A percentile compares a stretch with the other conserved stretches of the same genome.
phyloP scores from a whole-genome alignment of 2,888 invertebrate genomes.

The Erebia epiphron region DNA sequence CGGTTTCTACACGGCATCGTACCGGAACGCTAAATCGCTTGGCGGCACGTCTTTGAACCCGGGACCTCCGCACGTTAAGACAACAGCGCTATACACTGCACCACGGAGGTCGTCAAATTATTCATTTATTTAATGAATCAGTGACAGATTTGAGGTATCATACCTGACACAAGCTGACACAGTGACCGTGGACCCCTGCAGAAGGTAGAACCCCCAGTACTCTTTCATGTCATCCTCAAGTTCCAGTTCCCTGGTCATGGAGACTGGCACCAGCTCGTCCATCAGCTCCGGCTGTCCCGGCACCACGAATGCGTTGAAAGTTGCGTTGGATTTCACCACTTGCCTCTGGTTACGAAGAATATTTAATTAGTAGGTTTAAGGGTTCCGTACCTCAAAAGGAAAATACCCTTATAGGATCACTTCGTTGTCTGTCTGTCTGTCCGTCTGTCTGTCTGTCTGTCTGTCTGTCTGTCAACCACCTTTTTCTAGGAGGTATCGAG shows the following conservation, averaged over 20 bases:
- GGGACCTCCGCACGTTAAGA: no score
- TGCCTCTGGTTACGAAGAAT: conserved; percentile 79
- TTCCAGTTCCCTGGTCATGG: conserved; percentile 86
- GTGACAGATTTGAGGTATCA: background rate
- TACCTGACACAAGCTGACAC: conserved; percentile 90
- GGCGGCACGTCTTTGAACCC: no score
- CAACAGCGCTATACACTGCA: no score
- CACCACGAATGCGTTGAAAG: conserved; percentile 89
- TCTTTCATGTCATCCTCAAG: conserved; percentile 92
- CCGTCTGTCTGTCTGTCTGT: no score
- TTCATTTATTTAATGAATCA: no score
- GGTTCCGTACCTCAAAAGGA: background rate
- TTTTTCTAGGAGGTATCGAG: no score
- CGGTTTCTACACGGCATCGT: no score
- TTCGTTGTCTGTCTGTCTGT: no score
- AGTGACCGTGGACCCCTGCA: conserved; percentile 88
- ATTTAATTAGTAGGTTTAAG: background rate
- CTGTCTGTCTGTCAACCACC: no score
- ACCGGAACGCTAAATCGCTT: no score
- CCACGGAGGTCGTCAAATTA: no score
- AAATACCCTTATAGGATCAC: no score
- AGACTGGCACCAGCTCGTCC: conserved; percentile 82
- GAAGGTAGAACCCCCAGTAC: conserved; percentile 92
- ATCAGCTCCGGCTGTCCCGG: conserved; percentile 84
- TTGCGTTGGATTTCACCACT: conserved; percentile 86